These are phyloP conservation scores for Semaprochilodus insignis DNA, from an alignment of 2,797 vertebrate genomes.

Conservation along the genomic window DNA sequence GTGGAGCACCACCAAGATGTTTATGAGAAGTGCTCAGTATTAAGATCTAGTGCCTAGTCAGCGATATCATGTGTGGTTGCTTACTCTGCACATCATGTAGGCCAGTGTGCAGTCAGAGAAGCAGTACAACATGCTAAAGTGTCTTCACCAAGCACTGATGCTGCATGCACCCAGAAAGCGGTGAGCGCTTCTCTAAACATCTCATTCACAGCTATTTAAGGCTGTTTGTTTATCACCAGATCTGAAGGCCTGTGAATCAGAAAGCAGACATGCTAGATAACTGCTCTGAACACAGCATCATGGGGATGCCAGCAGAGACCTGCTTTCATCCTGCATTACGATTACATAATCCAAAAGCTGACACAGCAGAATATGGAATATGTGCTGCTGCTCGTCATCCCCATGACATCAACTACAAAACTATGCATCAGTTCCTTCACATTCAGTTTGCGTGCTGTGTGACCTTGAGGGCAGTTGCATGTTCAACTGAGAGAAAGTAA, in stretches of 20 bases:
- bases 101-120: neutral
- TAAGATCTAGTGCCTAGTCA: neutral
- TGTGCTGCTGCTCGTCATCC: neutral
- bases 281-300: neutral
- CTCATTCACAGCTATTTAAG: neutral
- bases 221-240: conserved; percentile 1
- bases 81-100: neutral
- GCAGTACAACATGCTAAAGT: neutral
- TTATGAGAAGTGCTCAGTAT: neutral
- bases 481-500: neutral
- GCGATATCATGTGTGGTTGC: neutral
- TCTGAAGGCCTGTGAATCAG: neutral
- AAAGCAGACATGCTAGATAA: neutral
- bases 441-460: neutral
- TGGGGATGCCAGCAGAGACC: neutral
- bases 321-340: conserved; percentile 8
- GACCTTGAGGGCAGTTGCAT: conserved; percentile 17
- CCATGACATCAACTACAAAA: neutral
- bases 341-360: conserved; percentile 47
- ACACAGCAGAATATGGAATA: neutral
- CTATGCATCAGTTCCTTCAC: neutral
- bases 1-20: neutral
- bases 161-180: neutral
- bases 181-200: neutral
- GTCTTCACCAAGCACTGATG: neutral